Evolutionary conservation across 2,797 vertebrate species (phyloP), one percentile per base, ranked within the genome.

Genomic region (Notolabrus celidotus): DNA sequence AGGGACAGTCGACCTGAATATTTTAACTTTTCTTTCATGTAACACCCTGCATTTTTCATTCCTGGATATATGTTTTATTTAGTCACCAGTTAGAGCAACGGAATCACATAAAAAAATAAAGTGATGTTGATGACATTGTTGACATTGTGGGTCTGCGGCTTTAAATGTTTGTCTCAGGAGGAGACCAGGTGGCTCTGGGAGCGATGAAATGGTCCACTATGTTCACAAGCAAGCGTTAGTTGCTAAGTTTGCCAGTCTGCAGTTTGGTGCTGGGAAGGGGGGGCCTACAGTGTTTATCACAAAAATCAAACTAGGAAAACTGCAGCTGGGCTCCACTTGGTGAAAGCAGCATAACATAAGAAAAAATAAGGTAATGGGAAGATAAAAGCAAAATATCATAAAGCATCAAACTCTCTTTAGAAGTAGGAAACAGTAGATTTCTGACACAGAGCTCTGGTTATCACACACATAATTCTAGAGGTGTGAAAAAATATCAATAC

Each of bases 71-170:
- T 19, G 11, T 36, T 19, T 43, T 14, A 38, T 38, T 38, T 1
- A 14, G 36, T 38, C 38, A 10, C 12, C 15, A 14, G 36, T 38
- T 11, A 43, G 42, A 22, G 10, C 43, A 45, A 20, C 43, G 45
- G 19, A 61, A 61, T 69, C n/a, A 41, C 27, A 38, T 42, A 3
- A 34, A 46, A n/a, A 14, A 63, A 57, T 50, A 46, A 70, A 76
- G n/a, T 11, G 55, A 57, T 19, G 9, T 19, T 8, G 19, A 2
- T 27, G 14, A 50, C 15, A 17, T 15, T 2, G 67, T 10, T 27
- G 14, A 50, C 15, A 17, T 15, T 2, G 67, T 10, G 71, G 25
- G 31, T 22, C 31, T 47, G 67, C 74, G 65, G 51, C 49, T 1
- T 47, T 12, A 16, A 38, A 38, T 36, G 7, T 22, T 34, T 43